These are phyloP conservation scores for Aphyosemion australe DNA, from an alignment of 2,113 vertebrate species.

Conservation along the genomic window DNA sequence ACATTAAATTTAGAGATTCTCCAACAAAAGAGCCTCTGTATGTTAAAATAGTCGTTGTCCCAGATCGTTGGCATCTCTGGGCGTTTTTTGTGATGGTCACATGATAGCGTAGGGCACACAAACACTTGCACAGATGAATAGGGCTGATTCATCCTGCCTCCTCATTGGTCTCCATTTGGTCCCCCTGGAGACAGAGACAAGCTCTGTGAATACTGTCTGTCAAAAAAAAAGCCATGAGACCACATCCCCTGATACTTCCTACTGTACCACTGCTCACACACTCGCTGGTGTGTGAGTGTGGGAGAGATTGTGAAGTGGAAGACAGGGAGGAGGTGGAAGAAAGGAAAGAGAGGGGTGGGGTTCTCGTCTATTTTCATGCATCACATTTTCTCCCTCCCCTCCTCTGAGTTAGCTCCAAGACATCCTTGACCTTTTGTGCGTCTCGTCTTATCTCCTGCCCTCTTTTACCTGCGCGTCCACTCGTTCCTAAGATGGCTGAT, in stretches of 20 bases:
- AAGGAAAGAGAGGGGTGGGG: conserved; percentile 25
- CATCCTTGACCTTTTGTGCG: conserved; percentile 31
- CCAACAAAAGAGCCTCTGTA: background rate
- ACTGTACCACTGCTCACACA: conserved; percentile 63
- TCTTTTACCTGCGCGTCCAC: background rate
- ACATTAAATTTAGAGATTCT: background rate
- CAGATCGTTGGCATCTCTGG: conserved; percentile 13
- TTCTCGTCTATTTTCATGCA: conserved; percentile 24
- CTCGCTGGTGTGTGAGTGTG: conserved; percentile 53
- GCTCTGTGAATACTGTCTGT: conserved; percentile 57
- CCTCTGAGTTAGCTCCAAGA: conserved; percentile 8
- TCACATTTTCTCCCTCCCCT: conserved; percentile 1
- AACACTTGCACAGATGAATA: conserved; percentile 54
- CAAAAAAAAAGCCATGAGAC: conserved; percentile 49
- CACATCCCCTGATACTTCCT: conserved; percentile 59
- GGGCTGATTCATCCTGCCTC: conserved; percentile 54
- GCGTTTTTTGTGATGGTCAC: conserved; percentile 48
- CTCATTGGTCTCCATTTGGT: conserved; percentile 55
- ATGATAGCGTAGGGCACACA: conserved; percentile 34
- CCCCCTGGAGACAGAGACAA: conserved; percentile 66
- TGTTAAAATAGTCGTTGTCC: conserved; percentile 16
- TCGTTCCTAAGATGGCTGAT: conserved; percentile 48
- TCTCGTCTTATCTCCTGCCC: background rate
- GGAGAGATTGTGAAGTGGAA: conserved; percentile 35
- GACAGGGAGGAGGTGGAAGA: conserved; percentile 16